A percentile compares a stretch with the other conserved stretches of the same genome.
phyloP scores from a whole-genome alignment of 2,797 vertebrate genomes.

The Acanthurus leucopareius region DNA sequence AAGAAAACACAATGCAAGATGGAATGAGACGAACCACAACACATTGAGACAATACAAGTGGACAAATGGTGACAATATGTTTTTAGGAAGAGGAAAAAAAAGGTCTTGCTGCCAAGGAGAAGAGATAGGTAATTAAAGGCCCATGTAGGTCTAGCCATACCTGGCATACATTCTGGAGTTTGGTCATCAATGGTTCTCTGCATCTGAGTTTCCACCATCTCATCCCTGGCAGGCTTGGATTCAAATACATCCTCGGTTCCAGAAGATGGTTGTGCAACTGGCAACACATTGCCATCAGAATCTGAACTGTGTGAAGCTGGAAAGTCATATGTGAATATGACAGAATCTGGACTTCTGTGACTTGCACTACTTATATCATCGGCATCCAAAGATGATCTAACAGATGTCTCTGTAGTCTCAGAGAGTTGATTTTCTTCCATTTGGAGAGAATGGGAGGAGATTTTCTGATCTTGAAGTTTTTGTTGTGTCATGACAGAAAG shows the following conservation, averaged over 20 bases:
- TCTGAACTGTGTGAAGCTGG: constrained; percentile 88
- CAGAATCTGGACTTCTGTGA: constrained; percentile 78
- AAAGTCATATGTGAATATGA: constrained; percentile 82
- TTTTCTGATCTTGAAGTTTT: constrained; percentile 35
- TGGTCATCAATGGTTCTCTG: constrained; percentile 95
- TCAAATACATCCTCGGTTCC: constrained; percentile 95
- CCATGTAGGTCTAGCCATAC: constrained; percentile 89
- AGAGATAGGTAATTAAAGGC: constrained; percentile 80
- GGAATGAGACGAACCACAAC: constrained; percentile 48
- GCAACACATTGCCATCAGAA: constrained; percentile 87
- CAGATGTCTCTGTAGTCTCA: constrained; percentile 51
- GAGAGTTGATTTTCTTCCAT: constrained; percentile 47
- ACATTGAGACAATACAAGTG: constrained; percentile 63
- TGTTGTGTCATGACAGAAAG: constrained; percentile 83
- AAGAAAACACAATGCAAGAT: constrained; percentile 60
- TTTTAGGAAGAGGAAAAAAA: constrained; percentile 75
- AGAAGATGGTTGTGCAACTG: constrained; percentile 84
- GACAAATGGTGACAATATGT: constrained; percentile 64
- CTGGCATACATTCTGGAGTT: constrained; percentile 92
- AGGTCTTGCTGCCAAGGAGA: constrained; percentile 79
- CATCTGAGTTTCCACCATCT: constrained; percentile 97
- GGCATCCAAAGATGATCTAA: constrained; percentile 66
- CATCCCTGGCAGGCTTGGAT: constrained; percentile 94
- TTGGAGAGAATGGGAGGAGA: constrained; percentile 59
- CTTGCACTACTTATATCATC: constrained; percentile 69